phyloP scores from a whole-genome alignment of 2,888 invertebrate genomes.

The Stenichneumon culpator region DNA sequence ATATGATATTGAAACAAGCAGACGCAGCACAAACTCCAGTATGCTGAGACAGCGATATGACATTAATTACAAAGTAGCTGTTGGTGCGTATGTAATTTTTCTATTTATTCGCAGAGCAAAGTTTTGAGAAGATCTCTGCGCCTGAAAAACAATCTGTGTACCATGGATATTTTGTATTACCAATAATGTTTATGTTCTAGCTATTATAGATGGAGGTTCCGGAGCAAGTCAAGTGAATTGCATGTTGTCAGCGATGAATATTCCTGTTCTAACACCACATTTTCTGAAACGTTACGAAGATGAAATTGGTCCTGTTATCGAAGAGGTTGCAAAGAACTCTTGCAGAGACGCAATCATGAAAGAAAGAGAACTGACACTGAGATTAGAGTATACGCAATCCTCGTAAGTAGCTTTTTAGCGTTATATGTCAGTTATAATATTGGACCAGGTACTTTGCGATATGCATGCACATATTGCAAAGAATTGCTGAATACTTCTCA shows the following conservation, averaged over 20 bases:
- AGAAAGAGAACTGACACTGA: conserved; percentile 22
- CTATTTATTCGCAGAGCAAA: not conserved
- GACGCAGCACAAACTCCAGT: conserved; percentile 11
- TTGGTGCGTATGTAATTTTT: not conserved
- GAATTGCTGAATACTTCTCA: no score
- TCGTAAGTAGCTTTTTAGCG: not conserved
- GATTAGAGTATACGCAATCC: conserved; percentile 10
- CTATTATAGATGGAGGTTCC: conserved; percentile 32
- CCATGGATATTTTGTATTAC: conserved; percentile 6
- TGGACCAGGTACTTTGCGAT: no score
- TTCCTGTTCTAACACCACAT: conserved; percentile 5
- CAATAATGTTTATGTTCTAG: not conserved
- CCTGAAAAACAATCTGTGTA: conserved; percentile 6
- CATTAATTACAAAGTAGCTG: conserved; percentile 18
- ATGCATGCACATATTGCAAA: no score
- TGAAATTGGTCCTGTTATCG: conserved; percentile 5
- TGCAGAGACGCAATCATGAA: conserved; percentile 15
- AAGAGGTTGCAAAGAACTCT: conserved; percentile 28
- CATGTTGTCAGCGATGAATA: conserved; percentile 16
- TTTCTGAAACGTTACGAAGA: conserved; percentile 17
- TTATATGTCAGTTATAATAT: not conserved
- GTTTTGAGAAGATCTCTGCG: not conserved
- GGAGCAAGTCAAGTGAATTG: conserved; percentile 14
- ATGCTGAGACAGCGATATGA: conserved; percentile 7
- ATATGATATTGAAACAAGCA: conserved; percentile 15